phyloP scores from a whole-genome alignment of 2,797 vertebrate genomes.

The Phaenicophaeus curvirostris region DNA sequence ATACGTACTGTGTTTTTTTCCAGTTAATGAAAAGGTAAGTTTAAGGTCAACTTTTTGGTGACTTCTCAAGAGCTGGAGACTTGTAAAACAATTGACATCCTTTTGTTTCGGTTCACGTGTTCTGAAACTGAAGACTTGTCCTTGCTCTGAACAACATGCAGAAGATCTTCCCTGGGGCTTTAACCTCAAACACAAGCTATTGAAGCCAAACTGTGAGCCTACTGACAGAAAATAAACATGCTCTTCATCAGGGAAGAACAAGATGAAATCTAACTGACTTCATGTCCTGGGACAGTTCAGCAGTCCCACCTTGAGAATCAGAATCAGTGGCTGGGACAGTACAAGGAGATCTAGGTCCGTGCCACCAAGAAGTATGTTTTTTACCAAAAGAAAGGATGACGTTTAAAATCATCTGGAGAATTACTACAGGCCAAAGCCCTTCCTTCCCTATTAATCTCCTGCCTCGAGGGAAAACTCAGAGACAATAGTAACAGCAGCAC shows the following conservation, averaged over 20 bases:
- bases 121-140: not conserved
- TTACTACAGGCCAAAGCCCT: not conserved
- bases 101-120: not conserved
- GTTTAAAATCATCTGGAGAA: not conserved
- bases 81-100: not conserved
- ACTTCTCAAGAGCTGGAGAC: not conserved
- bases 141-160: not conserved
- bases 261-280: not conserved
- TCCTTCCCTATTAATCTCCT: not conserved
- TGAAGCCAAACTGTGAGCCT: not conserved
- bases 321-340: rapidly evolving
- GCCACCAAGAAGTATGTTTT: rapidly evolving
- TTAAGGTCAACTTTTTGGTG: not conserved
- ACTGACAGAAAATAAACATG: not conserved
- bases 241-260: not conserved
- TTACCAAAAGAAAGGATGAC: not conserved
- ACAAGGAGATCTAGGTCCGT: not conserved
- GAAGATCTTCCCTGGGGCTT: not conserved
- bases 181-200: not conserved
- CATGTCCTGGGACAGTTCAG: not conserved
- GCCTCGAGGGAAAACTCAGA: not conserved
- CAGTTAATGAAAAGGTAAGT: not conserved
- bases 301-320: not conserved
- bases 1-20: not conserved
- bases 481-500: not conserved